phyloP scores from a whole-genome alignment of 1,140 invertebrate species.

The Anastrepha obliqua region DNA sequence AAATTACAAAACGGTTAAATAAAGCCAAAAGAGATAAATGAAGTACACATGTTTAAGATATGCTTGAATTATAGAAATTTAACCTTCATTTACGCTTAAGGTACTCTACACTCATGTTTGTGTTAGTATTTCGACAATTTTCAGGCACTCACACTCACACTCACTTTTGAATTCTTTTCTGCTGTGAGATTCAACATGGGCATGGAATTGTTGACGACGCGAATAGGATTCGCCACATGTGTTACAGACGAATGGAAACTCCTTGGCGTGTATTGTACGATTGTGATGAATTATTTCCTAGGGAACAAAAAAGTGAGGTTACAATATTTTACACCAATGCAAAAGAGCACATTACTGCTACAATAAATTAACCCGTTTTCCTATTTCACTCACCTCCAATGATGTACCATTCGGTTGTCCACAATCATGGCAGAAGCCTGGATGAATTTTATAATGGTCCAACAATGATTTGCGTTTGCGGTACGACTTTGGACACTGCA shows the following conservation, averaged over 20 bases:
- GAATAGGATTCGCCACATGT: conserved; percentile 74
- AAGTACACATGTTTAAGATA: conserved; percentile 9
- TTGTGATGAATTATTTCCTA: conserved; percentile 73
- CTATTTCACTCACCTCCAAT: conserved; percentile 63
- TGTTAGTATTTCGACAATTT: conserved; percentile 48
- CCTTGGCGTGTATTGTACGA: conserved; percentile 70
- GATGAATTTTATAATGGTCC: conserved; percentile 73
- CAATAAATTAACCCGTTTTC: not conserved
- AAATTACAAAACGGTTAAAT: conserved; percentile 5
- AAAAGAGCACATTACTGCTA: too few relatives aligned
- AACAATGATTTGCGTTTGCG: conserved; percentile 70
- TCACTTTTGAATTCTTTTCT: conserved; percentile 74
- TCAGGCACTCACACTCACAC: conserved; percentile 60
- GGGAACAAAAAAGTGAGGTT: conserved; percentile 27
- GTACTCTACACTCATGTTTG: conserved; percentile 34
- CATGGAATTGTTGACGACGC: conserved; percentile 72
- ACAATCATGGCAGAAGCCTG: conserved; percentile 72
- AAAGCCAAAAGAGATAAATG: conserved; percentile 51
- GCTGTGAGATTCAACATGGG: conserved; percentile 72
- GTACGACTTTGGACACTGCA: conserved; percentile 71
- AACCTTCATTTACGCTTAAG: conserved; percentile 43
- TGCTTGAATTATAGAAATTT: conserved; percentile 48
- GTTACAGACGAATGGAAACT: conserved; percentile 73
- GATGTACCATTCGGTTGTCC: conserved; percentile 72
- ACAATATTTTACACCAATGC: not conserved